Evolutionary conservation across 1,140 invertebrate species (phyloP).

Genomic region (Capitella teleta): DNA sequence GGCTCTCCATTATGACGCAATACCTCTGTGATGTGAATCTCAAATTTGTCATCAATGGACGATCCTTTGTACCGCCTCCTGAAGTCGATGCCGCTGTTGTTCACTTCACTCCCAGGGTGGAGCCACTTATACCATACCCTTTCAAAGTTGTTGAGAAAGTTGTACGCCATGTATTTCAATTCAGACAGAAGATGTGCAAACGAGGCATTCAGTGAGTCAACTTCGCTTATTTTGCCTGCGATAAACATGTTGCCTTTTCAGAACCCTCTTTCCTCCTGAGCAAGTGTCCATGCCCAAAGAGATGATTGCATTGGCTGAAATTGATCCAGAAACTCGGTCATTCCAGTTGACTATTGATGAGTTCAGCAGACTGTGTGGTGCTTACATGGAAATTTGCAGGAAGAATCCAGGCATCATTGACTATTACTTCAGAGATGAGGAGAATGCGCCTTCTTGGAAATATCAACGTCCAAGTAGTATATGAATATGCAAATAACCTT

Average conservation of each 20-base stretch:
- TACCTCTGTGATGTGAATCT: constrained; percentile 72
- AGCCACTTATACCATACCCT: constrained; percentile 62
- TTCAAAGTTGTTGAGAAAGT: constrained; percentile 88
- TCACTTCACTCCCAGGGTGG: constrained; percentile 63
- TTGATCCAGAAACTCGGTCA: constrained; percentile 6
- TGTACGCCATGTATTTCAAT: constrained; percentile 69
- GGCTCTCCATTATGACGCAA: constrained; percentile 89
- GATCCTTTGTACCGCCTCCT: constrained; percentile 82
- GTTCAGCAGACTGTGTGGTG: constrained; percentile 8
- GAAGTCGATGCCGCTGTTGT: constrained; percentile 94
- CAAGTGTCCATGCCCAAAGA: constrained; percentile 3
- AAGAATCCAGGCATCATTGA: constrained; percentile 3
- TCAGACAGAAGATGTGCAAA: constrained; percentile 70
- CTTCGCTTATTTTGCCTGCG: neutral
- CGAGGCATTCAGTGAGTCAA: constrained; percentile 49
- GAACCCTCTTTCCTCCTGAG: constrained; percentile 12
- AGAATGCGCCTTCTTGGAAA: constrained; percentile 8
- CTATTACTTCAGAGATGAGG: constrained; percentile 9
- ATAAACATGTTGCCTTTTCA: neutral
- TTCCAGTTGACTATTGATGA: constrained; percentile 6
- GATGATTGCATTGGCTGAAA: constrained; percentile 2
- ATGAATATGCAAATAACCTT: no score
- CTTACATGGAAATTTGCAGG: constrained; percentile 9
- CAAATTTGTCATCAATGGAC: constrained; percentile 52
- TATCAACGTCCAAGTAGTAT: no score